Evolutionary conservation across 2,888 invertebrate species (phyloP).

Genomic region (Mythimna ferrago): DNA sequence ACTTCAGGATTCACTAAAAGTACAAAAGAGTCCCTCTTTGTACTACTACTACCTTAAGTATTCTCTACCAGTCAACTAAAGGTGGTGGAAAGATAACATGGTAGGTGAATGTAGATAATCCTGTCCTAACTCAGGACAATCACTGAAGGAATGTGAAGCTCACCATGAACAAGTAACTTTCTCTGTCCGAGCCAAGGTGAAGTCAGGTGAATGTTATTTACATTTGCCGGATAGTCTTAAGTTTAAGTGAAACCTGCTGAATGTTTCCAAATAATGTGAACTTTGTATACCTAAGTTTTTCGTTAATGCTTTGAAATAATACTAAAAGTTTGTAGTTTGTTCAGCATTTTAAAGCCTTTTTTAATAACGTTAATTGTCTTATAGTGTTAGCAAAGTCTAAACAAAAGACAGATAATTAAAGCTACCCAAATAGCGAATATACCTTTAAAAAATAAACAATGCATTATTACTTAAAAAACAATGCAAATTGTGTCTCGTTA

Average conservation of each 20-base stretch:
- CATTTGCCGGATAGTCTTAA: neutral
- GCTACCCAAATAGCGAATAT: slow-evolving; percentile 1
- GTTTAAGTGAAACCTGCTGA: no score
- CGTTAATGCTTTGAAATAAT: no score
- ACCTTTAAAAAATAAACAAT: neutral
- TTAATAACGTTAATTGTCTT: no score
- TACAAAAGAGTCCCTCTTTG: no score
- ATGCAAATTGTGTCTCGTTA: slow-evolving; percentile 20
- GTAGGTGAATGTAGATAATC: neutral
- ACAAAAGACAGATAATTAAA: neutral
- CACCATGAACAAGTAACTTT: slow-evolving; percentile 39
- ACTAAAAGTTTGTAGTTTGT: no score
- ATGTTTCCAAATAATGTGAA: no score
- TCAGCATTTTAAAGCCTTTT: no score
- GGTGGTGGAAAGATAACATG: no score
- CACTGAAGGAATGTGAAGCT: slow-evolving; percentile 47
- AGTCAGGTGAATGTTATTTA: slow-evolving; percentile 34
- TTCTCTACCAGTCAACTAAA: no score
- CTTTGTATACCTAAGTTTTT: no score
- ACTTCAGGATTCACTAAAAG: no score
- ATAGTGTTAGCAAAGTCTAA: neutral
- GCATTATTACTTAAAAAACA: slow-evolving; percentile 9
- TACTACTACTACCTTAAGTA: no score
- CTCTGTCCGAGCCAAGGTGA: slow-evolving; percentile 23
- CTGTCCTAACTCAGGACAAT: slow-evolving; percentile 37